phyloP scores from a whole-genome alignment of 2,888 invertebrate genomes.

The Hypomecis atomaria region DNA sequence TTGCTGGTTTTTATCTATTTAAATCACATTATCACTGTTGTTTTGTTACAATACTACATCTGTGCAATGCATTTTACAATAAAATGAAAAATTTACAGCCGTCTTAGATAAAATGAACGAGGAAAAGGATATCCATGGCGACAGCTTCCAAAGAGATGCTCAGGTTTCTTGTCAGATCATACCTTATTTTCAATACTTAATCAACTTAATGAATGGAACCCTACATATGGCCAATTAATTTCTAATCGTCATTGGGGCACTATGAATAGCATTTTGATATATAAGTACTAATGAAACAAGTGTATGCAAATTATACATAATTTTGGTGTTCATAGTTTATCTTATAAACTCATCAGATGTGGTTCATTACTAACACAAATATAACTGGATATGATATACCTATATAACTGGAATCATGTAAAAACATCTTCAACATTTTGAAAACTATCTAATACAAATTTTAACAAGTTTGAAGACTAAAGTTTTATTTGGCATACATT shows the following conservation, averaged over 20 bases:
- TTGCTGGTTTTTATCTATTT: neutral
- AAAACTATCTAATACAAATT: too few relatives aligned
- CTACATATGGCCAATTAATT: constrained; percentile 6
- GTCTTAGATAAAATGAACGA: constrained; percentile 38
- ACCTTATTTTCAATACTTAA: constrained; percentile 19
- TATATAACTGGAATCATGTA: too few relatives aligned
- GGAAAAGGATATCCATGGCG: constrained; percentile 40
- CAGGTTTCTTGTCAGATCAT: constrained; percentile 37
- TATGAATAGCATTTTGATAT: neutral
- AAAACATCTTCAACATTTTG: too few relatives aligned
- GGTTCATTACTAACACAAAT: too few relatives aligned
- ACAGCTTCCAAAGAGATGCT: constrained; percentile 40
- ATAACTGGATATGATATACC: too few relatives aligned
- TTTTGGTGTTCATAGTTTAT: too few relatives aligned
- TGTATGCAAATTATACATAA: neutral
- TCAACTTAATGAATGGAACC: neutral
- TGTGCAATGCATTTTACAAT: neutral
- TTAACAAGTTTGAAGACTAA: too few relatives aligned
- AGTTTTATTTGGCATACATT: too few relatives aligned
- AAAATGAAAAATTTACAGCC: constrained; percentile 33
- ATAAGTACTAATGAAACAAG: too few relatives aligned
- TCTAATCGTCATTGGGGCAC: neutral
- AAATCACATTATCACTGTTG: neutral
- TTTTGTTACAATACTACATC: neutral
- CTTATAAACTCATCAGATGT: too few relatives aligned